Evolutionary conservation across 2,113 vertebrate genomes (phyloP), one percentile per base, ranked within the genome.

Genomic region (Mungos mungo): DNA sequence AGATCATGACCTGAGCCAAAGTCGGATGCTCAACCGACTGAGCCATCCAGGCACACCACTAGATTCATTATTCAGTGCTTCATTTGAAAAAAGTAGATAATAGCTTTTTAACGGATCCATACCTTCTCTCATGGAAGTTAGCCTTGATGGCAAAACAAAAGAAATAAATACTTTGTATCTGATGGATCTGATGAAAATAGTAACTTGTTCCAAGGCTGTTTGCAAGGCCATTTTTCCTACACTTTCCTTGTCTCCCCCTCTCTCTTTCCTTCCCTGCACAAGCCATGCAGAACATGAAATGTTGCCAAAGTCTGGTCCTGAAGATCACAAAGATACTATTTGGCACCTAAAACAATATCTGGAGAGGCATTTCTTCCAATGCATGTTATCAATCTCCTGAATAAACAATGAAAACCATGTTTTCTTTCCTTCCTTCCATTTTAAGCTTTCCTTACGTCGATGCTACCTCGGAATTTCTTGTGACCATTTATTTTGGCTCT

Each of bases 401-500:
- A 87, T 93, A 96, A 97, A 98, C n/a, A 88, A 94, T 65, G 45
- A 94, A 98, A 93, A 83, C 85, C 93, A 86, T 89, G 82, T 95
- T 97, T 97, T 52, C 72, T 93, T 96, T 95, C 71, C 97, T 96
- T 95, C 71, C 97, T 97, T 92, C 35, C 50, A 79, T 89, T 96
- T 96, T 95, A 93, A 96, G 47, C 71, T 97, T 93, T 87, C 80
- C 76, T 93, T 93, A 96, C 83, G 97, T 95, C 83, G 96, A 33
- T 63, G 93, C 69, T 93, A 88, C 86, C 82, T 96, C 21, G 81
- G 31, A 88, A 85, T 97, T 98, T 97, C 96, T 98, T 85, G 81
- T 93, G 93, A 94, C 45, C 96, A 97, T 97, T 97, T 97, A 96
- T 96, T 97, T 97, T 98, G 98, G 87, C 83, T 97, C 88, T 76